Conservation (phyloP, 2,888 invertebrate species). For the Chrysolina haemoptera region DNA sequence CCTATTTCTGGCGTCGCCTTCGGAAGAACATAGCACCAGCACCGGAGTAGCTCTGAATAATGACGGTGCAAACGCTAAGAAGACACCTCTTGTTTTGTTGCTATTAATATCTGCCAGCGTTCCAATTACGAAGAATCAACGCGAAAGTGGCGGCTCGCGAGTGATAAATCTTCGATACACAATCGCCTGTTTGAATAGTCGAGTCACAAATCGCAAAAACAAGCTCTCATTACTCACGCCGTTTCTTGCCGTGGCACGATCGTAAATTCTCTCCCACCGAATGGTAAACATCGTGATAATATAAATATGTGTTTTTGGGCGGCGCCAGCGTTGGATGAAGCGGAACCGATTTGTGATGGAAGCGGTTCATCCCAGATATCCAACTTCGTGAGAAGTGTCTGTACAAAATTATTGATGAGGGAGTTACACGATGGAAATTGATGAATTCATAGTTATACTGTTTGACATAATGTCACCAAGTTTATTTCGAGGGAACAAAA, state of each 20-base stretch:
- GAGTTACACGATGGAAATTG: background rate
- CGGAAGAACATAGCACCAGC: no score
- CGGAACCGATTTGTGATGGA: background rate
- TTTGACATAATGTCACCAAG: no score
- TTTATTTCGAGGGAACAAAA: no score
- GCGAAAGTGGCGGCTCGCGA: conserved; percentile 57
- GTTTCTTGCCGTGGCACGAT: conserved; percentile 51
- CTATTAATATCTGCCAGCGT: conserved; percentile 64
- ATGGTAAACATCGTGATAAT: conserved; percentile 32
- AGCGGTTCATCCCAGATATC: no score
- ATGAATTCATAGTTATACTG: no score
- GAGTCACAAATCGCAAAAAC: conserved; percentile 55
- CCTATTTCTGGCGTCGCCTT: no score
- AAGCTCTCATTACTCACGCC: conserved; percentile 56
- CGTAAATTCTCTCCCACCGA: conserved; percentile 54
- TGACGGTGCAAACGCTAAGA: conserved; percentile 54
- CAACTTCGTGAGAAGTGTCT: background rate
- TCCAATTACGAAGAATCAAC: conserved; percentile 64
- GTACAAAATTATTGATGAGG: background rate
- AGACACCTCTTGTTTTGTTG: conserved; percentile 61
- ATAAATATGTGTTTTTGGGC: conserved; percentile 38
- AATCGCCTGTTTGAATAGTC: conserved; percentile 60
- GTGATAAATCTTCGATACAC: conserved; percentile 64
- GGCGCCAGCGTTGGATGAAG: background rate
- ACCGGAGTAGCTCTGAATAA: conserved; percentile 17